A percentile compares a stretch with the other conserved stretches of the same genome.
Evolutionary conservation across 1,140 invertebrate genomes (phyloP).

Genomic region (Sitophilus oryzae): DNA sequence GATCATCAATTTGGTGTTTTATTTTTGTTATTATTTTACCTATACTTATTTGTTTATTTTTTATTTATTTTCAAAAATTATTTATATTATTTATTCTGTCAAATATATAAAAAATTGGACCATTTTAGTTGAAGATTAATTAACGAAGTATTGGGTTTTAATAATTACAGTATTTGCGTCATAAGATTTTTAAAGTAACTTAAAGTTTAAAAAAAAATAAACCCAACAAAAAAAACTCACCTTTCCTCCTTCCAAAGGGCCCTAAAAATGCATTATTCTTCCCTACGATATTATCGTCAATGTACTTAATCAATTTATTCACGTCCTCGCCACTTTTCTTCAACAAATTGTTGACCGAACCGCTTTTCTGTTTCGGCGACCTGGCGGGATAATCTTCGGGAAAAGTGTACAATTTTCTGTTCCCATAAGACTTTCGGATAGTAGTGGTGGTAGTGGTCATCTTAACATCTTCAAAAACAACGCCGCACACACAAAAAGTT

Average conservation of each 20-base stretch:
- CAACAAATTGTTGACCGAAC: conserved; percentile 40
- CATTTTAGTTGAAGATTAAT: too few relatives aligned
- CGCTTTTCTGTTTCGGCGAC: conserved; percentile 37
- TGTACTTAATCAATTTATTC: conserved; percentile 65
- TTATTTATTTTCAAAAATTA: too few relatives aligned
- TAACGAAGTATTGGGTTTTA: too few relatives aligned
- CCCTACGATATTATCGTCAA: conserved; percentile 74
- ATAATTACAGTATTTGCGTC: too few relatives aligned
- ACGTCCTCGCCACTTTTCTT: conserved; percentile 58
- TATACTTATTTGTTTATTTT: too few relatives aligned
- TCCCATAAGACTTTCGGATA: conserved; percentile 46
- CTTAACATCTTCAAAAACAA: conserved; percentile 20
- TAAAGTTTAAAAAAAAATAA: neutral
- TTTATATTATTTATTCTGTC: too few relatives aligned
- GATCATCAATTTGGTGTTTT: too few relatives aligned
- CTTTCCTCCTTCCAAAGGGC: conserved; percentile 75
- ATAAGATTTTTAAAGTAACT: too few relatives aligned
- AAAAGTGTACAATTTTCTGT: conserved; percentile 48
- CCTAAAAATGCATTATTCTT: conserved; percentile 71
- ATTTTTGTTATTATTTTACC: too few relatives aligned
- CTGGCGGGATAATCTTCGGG: conserved; percentile 46
- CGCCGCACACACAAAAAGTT: neutral
- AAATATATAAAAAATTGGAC: too few relatives aligned
- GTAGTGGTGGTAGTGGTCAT: conserved; percentile 38
- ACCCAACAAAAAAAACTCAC: conserved; percentile 47